These are phyloP conservation scores for Catocala fraxini DNA, from an alignment of 2,888 invertebrate species.

Conservation along the genomic window DNA sequence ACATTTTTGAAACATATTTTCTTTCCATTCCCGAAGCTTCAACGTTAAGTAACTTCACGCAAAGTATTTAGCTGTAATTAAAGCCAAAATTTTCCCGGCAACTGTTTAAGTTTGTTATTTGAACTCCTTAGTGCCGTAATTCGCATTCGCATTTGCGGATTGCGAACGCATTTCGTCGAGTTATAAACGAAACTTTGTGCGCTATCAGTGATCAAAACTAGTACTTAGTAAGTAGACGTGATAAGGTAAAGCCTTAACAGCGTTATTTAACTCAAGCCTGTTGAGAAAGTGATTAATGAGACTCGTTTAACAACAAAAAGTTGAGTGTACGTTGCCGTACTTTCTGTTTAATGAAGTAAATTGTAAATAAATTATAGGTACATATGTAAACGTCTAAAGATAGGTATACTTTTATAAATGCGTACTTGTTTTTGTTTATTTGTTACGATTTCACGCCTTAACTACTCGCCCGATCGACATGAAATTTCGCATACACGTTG, in stretches of 20 bases:
- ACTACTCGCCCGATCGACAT: no score
- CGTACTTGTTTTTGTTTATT: no score
- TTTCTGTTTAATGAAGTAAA: not conserved
- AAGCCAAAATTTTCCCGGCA: not conserved
- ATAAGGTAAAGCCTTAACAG: slow-evolving; percentile 35
- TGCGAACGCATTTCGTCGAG: slow-evolving; percentile 35
- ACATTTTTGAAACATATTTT: not conserved
- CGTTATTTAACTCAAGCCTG: slow-evolving; percentile 32
- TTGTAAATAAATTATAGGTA: no score
- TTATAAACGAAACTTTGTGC: slow-evolving; percentile 26
- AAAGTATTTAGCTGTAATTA: no score
- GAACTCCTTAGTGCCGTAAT: slow-evolving; percentile 11
- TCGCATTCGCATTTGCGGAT: slow-evolving; percentile 14
- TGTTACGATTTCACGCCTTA: no score
- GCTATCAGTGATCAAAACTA: slow-evolving; percentile 42
- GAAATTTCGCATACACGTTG: no score
- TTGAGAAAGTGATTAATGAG: slow-evolving; percentile 33
- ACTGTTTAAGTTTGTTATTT: slow-evolving; percentile 3
- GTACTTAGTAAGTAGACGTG: slow-evolving; percentile 38
- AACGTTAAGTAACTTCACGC: not conserved
- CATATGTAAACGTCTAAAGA: no score
- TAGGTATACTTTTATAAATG: no score
- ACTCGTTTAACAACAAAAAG: slow-evolving; percentile 8
- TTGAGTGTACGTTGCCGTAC: not conserved
- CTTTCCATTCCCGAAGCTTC: not conserved